Evolutionary conservation across 2,888 invertebrate genomes (phyloP).

Genomic region (Candidula unifasciata): DNA sequence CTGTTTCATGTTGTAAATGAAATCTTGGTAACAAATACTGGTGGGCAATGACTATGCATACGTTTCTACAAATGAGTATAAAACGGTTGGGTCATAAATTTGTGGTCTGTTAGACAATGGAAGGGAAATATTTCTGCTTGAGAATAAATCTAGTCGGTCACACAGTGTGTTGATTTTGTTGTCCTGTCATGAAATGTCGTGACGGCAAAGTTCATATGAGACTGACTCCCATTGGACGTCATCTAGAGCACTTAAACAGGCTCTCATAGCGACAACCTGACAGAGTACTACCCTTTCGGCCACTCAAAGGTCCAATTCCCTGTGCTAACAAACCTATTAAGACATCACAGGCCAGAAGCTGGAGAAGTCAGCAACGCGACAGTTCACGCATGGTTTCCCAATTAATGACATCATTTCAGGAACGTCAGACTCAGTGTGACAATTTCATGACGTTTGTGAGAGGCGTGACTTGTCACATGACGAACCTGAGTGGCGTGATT

Average conservation of each 20-base stretch:
- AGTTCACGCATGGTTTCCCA: not conserved
- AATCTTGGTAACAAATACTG: not conserved
- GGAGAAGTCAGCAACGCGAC: too few relatives aligned
- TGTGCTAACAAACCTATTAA: not conserved
- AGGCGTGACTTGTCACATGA: too few relatives aligned
- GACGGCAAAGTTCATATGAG: not conserved
- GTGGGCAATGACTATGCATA: too few relatives aligned
- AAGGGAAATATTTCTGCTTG: too few relatives aligned
- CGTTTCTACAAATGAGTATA: too few relatives aligned
- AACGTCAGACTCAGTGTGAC: too few relatives aligned
- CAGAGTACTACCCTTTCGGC: not conserved
- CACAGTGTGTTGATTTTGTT: too few relatives aligned
- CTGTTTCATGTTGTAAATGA: not conserved
- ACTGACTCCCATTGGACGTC: not conserved
- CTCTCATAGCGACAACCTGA: not conserved
- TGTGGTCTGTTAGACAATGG: too few relatives aligned
- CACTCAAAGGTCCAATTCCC: not conserved
- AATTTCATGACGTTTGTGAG: too few relatives aligned
- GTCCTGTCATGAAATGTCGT: not conserved
- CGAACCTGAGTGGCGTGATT: too few relatives aligned
- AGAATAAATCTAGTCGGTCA: too few relatives aligned
- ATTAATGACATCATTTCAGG: not conserved
- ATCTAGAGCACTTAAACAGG: not conserved
- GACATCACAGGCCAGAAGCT: not conserved
- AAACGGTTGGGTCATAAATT: too few relatives aligned